Evolutionary conservation across 2,797 vertebrate genomes (phyloP), one percentile per base, ranked within the genome.

Genomic region (Sorex maritimensis): DNA sequence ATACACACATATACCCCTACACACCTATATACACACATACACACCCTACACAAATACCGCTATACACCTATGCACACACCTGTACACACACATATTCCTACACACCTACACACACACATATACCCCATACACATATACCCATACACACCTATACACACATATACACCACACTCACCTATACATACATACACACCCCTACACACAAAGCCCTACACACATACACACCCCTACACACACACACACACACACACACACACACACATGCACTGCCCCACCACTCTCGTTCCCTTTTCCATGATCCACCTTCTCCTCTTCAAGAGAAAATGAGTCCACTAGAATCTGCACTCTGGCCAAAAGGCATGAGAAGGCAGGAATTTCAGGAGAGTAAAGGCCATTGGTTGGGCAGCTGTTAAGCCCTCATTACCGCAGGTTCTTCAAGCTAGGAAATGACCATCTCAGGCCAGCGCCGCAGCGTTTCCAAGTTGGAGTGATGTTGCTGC

Each of bases 301-400:
- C 67, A 71, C 24, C 46, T 75, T 75, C 79, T 83, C 26, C 24
- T 86, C 74, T 90, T 81, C 26, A n/a, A 73, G 91, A 19, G 24
- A 78, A 26, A 65, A 13, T n/a, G 49, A 86, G 44, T 46, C 72
- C 4, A 78, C 73, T 73, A 65, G 87, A 86, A 44, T 68, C 71
- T 28, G 26, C 75, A 79, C 24, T 81, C 46, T 82, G n/a, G 86
- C 46, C 34, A 74, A 86, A 82, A 92, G 30, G 5, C 71, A n/a
- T 34, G 15, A 79, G 15, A 19, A 68, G 14, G 82, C 6, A 15
- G 52, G 68, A 79, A 92, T 86, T 75, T 58, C 23, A 67, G 41
- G 3, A 30, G 68, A 81, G 28, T 11, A 72, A 78, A 90, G 26
- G 58, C 58, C 58, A 61, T 19, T 44, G 21, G 58, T 74, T 15